These are phyloP conservation scores for Aselliscus stoliczkanus DNA, from an alignment of 2,797 vertebrate species.

Conservation along the genomic window DNA sequence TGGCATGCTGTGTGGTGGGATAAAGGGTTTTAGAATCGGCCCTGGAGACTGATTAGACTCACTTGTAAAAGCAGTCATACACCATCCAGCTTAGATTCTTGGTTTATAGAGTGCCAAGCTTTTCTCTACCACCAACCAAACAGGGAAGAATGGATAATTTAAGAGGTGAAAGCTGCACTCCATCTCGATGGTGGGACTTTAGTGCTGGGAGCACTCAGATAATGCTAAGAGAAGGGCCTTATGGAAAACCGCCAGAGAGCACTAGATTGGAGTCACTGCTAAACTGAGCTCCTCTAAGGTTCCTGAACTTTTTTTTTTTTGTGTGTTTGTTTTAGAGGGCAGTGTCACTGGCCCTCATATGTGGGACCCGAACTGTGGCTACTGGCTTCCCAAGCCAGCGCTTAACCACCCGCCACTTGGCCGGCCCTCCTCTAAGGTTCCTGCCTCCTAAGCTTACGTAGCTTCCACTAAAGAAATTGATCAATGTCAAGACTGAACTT, in stretches of 20 bases:
- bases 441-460: background rate
- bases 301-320: too few relatives aligned
- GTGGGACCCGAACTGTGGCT: too few relatives aligned
- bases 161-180: background rate
- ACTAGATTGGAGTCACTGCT: background rate
- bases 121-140: background rate
- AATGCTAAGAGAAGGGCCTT: background rate
- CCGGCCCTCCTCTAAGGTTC: too few relatives aligned
- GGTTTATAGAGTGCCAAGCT: rapidly evolving
- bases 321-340: too few relatives aligned
- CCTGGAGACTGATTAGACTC: background rate
- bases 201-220: background rate
- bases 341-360: too few relatives aligned
- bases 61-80: background rate
- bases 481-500: background rate
- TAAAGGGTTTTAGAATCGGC: background rate
- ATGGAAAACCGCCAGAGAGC: background rate
- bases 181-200: background rate
- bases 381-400: too few relatives aligned
- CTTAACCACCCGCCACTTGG: too few relatives aligned
- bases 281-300: background rate
- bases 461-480: background rate
- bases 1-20: background rate
- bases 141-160: background rate
- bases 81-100: background rate